Conservation (phyloP, 2,888 invertebrate species). For the Antheraea yamamai region DNA sequence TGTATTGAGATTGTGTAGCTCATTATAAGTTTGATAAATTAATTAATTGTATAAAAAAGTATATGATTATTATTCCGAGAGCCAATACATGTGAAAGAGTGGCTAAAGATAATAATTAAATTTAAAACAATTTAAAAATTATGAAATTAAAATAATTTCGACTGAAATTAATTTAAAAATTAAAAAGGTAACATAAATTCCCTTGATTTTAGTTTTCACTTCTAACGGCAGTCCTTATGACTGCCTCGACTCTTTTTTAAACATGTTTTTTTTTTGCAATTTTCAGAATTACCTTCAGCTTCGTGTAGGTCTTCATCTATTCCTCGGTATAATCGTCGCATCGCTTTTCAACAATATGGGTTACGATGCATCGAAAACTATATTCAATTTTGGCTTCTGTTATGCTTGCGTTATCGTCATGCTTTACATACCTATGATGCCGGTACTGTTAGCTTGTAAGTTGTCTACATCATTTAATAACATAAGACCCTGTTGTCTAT, state of each 20-base stretch:
- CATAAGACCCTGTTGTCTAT: background rate
- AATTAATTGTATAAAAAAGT: too few species aligned
- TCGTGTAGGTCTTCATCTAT: slow-evolving; percentile 85
- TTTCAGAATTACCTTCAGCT: slow-evolving; percentile 86
- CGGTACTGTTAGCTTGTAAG: slow-evolving; percentile 90
- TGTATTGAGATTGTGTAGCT: too few species aligned
- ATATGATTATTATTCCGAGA: too few species aligned
- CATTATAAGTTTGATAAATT: too few species aligned
- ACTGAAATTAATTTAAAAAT: too few species aligned
- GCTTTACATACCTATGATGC: slow-evolving; percentile 92
- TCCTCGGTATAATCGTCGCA: slow-evolving; percentile 87
- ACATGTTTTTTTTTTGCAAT: slow-evolving; percentile 19
- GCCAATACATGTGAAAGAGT: too few species aligned
- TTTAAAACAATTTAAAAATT: too few species aligned
- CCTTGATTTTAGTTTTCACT: too few species aligned
- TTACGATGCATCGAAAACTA: slow-evolving; percentile 89
- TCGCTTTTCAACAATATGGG: slow-evolving; percentile 88
- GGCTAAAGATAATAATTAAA: too few species aligned
- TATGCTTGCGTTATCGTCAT: slow-evolving; percentile 90
- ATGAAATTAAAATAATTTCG: too few species aligned
- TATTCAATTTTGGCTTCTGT: slow-evolving; percentile 93
- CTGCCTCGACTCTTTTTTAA: background rate
- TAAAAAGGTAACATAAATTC: too few species aligned
- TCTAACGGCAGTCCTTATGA: too few species aligned
- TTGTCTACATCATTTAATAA: slow-evolving; percentile 33